Evolutionary conservation across 2,797 vertebrate genomes (phyloP).

Genomic region (Neosalanx taihuensis): DNA sequence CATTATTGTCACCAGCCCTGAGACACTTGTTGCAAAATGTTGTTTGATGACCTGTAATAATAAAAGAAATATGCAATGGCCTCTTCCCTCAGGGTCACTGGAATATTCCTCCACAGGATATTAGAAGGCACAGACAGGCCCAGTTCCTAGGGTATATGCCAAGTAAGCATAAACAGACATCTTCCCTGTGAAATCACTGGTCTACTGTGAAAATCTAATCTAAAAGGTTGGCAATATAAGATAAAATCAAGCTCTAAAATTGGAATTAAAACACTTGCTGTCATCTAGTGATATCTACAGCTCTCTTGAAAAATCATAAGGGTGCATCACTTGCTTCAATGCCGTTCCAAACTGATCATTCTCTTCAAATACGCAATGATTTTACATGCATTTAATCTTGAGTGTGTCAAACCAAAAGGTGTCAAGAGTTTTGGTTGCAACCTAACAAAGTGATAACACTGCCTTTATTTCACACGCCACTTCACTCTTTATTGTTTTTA

Average conservation of each 20-base stretch:
- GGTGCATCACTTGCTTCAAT: too few relatives aligned
- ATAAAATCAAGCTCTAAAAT: not conserved
- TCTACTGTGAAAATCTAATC: not conserved
- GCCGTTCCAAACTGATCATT: too few relatives aligned
- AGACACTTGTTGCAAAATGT: constrained; percentile 69
- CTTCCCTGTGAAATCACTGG: not conserved
- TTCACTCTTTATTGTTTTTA: constrained; percentile 58
- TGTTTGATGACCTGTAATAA: constrained; percentile 72
- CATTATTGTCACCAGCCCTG: constrained; percentile 64
- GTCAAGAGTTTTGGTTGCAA: not conserved
- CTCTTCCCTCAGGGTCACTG: constrained; percentile 31
- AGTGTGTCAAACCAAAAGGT: too few relatives aligned
- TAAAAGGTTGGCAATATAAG: too few relatives aligned
- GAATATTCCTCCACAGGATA: constrained; percentile 35
- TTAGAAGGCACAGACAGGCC: constrained; percentile 11
- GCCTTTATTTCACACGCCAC: constrained; percentile 15
- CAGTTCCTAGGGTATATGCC: not conserved
- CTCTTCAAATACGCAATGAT: too few relatives aligned
- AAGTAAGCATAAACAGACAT: too few relatives aligned
- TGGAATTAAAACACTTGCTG: constrained; percentile 11
- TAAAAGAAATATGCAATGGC: constrained; percentile 75
- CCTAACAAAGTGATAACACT: not conserved
- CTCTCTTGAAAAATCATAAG: too few relatives aligned
- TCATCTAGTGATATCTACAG: constrained; percentile 41
- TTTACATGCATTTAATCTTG: too few relatives aligned